phyloP scores from a whole-genome alignment of 2,113 vertebrate genomes.

The Cyanoderma ruficeps region DNA sequence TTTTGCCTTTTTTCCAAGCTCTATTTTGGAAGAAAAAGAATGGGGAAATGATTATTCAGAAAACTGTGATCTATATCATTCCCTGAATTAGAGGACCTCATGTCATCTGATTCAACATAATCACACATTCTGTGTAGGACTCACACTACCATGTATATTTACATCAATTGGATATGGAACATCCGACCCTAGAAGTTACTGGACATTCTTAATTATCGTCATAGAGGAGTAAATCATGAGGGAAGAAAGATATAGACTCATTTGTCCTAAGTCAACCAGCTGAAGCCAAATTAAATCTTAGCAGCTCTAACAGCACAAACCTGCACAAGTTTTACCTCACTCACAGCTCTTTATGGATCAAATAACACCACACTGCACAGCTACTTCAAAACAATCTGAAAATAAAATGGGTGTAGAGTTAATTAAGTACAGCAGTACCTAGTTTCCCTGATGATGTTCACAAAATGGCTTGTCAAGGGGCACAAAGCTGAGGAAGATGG shows the following conservation, averaged over 20 bases:
- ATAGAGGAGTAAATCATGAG: background rate
- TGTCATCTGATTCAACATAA: background rate
- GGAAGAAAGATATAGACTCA: background rate
- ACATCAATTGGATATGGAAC: background rate
- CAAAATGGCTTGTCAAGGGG: background rate
- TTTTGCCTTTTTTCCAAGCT: background rate
- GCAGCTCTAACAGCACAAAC: background rate
- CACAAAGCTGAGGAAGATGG: background rate
- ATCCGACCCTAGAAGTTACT: background rate
- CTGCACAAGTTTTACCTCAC: background rate
- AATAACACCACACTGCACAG: background rate
- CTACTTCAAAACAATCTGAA: slow-evolving; percentile 54
- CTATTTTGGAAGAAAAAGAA: background rate
- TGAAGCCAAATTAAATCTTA: background rate
- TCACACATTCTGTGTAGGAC: background rate
- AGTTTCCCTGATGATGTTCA: background rate
- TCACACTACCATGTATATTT: background rate
- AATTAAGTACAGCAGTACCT: slow-evolving; percentile 16
- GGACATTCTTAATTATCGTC: background rate
- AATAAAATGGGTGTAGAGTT: slow-evolving; percentile 34
- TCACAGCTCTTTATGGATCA: background rate
- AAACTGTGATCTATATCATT: background rate
- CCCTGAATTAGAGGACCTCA: background rate
- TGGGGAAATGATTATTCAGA: background rate
- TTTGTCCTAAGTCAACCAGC: background rate